Conservation (phyloP, 2,888 invertebrate genomes). For the Pammene fasciana region DNA sequence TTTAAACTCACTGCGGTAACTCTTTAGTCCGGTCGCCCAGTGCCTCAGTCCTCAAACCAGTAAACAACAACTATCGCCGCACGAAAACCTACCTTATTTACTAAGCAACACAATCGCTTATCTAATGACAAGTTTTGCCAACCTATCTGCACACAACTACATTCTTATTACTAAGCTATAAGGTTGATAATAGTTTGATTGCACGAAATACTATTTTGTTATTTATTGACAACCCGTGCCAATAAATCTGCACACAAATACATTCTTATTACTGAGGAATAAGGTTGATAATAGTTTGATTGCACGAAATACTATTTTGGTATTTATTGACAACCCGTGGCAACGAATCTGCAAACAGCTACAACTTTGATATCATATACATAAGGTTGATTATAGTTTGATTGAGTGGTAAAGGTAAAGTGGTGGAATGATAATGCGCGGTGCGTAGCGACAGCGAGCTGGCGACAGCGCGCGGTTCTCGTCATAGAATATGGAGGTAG, state of each 20-base stretch:
- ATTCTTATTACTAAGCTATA: background rate
- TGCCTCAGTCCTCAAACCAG: slow-evolving; percentile 1
- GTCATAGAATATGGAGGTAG: slow-evolving; percentile 20
- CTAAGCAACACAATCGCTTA: background rate
- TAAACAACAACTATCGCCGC: background rate
- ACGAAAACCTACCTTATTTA: background rate
- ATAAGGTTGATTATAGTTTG: background rate
- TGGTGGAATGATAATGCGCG: background rate
- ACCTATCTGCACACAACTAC: background rate
- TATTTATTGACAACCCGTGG: background rate
- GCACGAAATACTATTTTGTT: background rate
- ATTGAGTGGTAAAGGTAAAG: background rate
- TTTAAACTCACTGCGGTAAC: background rate
- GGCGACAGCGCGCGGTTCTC: slow-evolving; percentile 46
- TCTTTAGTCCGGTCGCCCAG: slow-evolving; percentile 6
- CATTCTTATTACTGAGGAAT: background rate
- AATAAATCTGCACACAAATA: background rate
- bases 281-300: background rate
- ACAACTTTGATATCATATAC: no score
- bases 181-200: background rate
- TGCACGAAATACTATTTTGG: background rate
- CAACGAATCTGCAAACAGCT: background rate
- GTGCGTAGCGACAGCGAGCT: slow-evolving; percentile 39
- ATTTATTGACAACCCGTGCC: background rate
- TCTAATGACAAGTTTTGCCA: background rate